Evolutionary conservation across 2,797 vertebrate genomes (phyloP).

Genomic region (Manis pentadactyla): DNA sequence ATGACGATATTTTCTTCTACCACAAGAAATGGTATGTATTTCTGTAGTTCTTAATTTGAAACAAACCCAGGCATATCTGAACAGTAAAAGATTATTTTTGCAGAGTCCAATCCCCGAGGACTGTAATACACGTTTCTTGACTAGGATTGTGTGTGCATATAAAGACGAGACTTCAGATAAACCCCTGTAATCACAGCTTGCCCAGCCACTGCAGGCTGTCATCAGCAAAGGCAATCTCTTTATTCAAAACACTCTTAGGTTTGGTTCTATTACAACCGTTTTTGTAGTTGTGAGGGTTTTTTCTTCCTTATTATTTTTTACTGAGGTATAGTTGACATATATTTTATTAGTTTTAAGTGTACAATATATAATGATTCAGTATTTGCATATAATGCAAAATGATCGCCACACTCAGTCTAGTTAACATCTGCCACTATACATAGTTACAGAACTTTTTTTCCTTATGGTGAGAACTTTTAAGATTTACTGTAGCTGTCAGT

Average conservation of each 20-base stretch:
- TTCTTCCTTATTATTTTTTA: background rate
- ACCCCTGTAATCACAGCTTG: background rate
- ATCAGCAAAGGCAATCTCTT: background rate
- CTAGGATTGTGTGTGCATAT: background rate
- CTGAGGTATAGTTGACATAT: background rate
- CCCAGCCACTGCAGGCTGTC: background rate
- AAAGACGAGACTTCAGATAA: background rate
- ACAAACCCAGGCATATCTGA: background rate
- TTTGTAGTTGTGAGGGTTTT: background rate
- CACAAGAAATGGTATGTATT: background rate
- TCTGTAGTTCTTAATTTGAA: slow-evolving; percentile 17
- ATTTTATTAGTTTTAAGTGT: background rate
- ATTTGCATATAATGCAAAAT: background rate
- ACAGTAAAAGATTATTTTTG: background rate
- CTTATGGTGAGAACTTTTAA: background rate
- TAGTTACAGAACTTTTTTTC: background rate
- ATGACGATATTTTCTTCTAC: background rate
- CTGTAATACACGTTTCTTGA: background rate
- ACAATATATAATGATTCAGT: background rate
- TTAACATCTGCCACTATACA: background rate
- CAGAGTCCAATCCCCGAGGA: background rate
- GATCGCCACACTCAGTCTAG: background rate
- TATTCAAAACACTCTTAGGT: slow-evolving; percentile 45
- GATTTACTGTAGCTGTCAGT: background rate
- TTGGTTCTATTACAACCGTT: background rate